Evolutionary conservation across 1,140 invertebrate species (phyloP), one percentile per base, ranked within the genome.

Genomic region (Aphidius ervi): DNA sequence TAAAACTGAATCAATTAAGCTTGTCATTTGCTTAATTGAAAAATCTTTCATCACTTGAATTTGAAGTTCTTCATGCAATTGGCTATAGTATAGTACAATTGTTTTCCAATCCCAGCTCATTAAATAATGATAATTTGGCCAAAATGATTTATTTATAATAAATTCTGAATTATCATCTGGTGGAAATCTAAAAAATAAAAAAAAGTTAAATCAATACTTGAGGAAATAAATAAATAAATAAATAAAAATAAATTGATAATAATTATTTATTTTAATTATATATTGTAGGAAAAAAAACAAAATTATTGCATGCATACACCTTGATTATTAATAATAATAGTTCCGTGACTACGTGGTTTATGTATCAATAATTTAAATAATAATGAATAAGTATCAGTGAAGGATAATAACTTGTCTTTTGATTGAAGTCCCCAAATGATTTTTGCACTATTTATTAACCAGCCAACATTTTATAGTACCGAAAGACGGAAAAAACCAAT

Each of bases 121-220:
- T 3, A 90, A 66, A 63, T 93, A 92, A 66, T 93, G 90, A 64
- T 91, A 93, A 56, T 88, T 85, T 0, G 85, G 82, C 91, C 90
- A 92, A 65, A 87, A 86, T 2, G 83, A 87, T 68, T 88, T 89
- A 1, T 81, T 85, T 0, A 92, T 65, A 42, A 92, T 72, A 66
- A 92, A 92, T 5, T 91, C 84, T 40, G 85, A 75, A 66, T 89
- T 90, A 2, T 86, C 87, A 63, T 91, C 87, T 1, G 82, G 81
- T 1, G 88, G 87, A 63, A 79, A 84, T 70, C 87, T 90, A 75
- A 56, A 81, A 81, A 67, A 62, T n/a, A n/a, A 66, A 69, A 63
- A 58, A 40, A 49, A 57, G 65, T 31, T 47, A 40, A 7, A 23
- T 45, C 23, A 31, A 16, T 48, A 43, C 39, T 49, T 45, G 43